Conservation (phyloP, 2,888 invertebrate species). For the Pycnomerus fuliginosus region DNA sequence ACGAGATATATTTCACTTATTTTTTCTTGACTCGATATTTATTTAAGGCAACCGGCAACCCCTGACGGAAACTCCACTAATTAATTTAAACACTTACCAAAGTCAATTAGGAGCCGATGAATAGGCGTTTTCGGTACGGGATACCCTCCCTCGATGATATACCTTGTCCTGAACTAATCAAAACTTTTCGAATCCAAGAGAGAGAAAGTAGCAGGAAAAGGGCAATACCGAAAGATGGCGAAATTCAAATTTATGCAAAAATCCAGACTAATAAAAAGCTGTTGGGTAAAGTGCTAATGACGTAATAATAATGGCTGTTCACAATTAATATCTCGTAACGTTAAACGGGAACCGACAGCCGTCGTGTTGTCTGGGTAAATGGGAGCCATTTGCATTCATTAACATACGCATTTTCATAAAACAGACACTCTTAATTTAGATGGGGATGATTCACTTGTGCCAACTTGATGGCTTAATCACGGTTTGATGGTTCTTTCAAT, state of each 20-base stretch:
- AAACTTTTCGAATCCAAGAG: slow-evolving; percentile 6
- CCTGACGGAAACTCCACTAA: slow-evolving; percentile 11
- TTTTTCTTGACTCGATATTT: not conserved
- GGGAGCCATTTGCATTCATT: slow-evolving; percentile 47
- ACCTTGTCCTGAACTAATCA: slow-evolving; percentile 11
- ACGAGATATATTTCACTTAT: not conserved
- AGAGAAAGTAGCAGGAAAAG: slow-evolving; percentile 11
- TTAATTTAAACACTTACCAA: slow-evolving; percentile 29
- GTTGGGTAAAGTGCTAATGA: slow-evolving; percentile 51
- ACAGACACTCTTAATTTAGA: too few relatives aligned
- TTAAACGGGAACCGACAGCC: slow-evolving; percentile 38
- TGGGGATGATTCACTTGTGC: too few relatives aligned
- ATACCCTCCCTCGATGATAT: slow-evolving; percentile 4
- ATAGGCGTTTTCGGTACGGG: slow-evolving; percentile 26
- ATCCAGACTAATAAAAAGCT: slow-evolving; percentile 43
- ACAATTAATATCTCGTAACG: slow-evolving; percentile 54
- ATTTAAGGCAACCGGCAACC: slow-evolving; percentile 19
- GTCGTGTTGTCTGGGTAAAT: slow-evolving; percentile 45
- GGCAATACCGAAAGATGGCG: slow-evolving; percentile 3
- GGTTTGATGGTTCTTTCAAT: too few relatives aligned
- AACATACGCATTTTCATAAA: slow-evolving; percentile 43
- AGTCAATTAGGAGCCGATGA: slow-evolving; percentile 32
- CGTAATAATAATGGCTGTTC: slow-evolving; percentile 53
- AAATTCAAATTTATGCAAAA: slow-evolving; percentile 48
- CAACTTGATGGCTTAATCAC: too few relatives aligned